A percentile compares a stretch with the other conserved stretches of the same genome.
Conservation (phyloP, 2,797 vertebrate species). For the Ataeniobius toweri region DNA sequence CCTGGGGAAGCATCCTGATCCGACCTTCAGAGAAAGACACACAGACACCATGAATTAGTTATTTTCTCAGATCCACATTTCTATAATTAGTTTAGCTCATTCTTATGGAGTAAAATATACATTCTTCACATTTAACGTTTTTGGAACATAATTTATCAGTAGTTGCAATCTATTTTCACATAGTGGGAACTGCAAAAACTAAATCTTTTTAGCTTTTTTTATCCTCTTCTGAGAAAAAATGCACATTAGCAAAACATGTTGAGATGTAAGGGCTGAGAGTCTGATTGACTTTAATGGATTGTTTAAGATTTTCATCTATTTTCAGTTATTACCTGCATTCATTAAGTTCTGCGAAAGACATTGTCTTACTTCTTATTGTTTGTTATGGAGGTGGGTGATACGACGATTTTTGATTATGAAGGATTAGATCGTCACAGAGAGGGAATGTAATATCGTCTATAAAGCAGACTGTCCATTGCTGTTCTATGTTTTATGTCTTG, state of each 20-base stretch:
- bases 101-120: neutral
- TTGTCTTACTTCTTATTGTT: neutral
- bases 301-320: neutral
- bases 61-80: neutral
- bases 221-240: neutral
- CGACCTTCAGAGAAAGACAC: constrained; percentile 80
- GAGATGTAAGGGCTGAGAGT: neutral
- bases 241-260: neutral
- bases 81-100: neutral
- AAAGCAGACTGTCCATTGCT: neutral
- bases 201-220: neutral
- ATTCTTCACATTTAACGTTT: neutral
- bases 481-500: neutral
- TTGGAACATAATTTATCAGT: neutral
- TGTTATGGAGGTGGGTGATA: neutral
- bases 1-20: constrained; percentile 93
- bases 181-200: neutral
- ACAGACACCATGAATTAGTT: neutral
- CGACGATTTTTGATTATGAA: neutral
- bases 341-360: neutral
- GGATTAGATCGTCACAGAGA: neutral
- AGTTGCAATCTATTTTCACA: neutral
- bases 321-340: neutral
- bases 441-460: neutral
- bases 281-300: neutral